Evolutionary conservation across 2,797 vertebrate species (phyloP).

Genomic region (Myoxocephalus aenaeus): DNA sequence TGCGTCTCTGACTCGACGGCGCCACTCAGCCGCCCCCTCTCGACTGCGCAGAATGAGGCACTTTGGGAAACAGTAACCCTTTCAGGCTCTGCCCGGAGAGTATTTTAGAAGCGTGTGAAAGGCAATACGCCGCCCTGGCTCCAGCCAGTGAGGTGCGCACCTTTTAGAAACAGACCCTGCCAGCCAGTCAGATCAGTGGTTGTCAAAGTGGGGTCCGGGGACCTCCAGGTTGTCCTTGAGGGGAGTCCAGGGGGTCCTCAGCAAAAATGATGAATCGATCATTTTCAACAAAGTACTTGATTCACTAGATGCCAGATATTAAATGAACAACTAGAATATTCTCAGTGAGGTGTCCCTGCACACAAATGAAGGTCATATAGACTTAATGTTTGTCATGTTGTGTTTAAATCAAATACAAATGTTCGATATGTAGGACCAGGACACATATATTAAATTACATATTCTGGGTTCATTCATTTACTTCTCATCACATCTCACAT

Average conservation of each 20-base stretch:
- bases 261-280: neutral
- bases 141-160: conserved; percentile 81
- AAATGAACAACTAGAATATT: neutral
- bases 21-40: conserved; percentile 90
- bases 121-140: conserved; percentile 81
- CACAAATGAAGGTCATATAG: neutral
- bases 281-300: neutral
- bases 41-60: conserved; percentile 88
- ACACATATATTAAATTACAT: neutral
- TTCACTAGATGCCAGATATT: neutral
- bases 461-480: conserved; percentile 15
- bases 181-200: conserved; percentile 64
- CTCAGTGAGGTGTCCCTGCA: neutral
- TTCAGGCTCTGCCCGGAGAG: conserved; percentile 86
- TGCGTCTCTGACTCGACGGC: conserved; percentile 88
- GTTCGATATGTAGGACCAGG: neutral
- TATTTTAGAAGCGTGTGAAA: conserved; percentile 87
- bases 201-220: conserved; percentile 64
- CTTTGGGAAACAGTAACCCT: conserved; percentile 89
- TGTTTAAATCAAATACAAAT: neutral
- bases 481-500: conserved; percentile 13
- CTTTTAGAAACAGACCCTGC: conserved; percentile 72
- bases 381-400: neutral
- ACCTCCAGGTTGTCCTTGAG: conserved; percentile 51
- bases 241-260: conserved; percentile 31